A percentile compares a stretch with the other conserved stretches of the same genome.
Evolutionary conservation across 2,113 vertebrate genomes (phyloP).

Genomic region (Mungos mungo): DNA sequence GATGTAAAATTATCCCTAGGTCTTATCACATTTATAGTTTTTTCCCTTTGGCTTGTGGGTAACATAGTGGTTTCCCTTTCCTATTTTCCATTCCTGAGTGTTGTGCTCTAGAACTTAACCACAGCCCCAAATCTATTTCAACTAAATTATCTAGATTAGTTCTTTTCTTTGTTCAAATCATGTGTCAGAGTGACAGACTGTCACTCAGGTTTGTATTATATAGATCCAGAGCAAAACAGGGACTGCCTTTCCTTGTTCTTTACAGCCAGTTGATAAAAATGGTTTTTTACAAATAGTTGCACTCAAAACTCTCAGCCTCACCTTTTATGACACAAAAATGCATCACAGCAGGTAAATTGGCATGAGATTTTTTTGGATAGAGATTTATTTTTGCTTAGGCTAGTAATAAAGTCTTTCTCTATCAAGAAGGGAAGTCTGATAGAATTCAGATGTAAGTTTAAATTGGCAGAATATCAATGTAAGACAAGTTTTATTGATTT

Average conservation of each 20-base stretch:
- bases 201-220: background rate
- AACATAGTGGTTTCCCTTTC: background rate
- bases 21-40: background rate
- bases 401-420: constrained; percentile 62
- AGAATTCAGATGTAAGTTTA: constrained; percentile 69
- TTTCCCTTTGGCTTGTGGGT: background rate
- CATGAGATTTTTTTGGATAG: constrained; percentile 44
- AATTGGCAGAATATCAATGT: constrained; percentile 67
- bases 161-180: constrained; percentile 30
- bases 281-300: constrained; percentile 26
- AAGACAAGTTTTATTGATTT: constrained; percentile 64
- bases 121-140: background rate
- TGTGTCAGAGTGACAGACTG: background rate
- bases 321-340: constrained; percentile 24
- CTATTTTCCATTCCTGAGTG: background rate
- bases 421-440: constrained; percentile 49
- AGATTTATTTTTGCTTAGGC: constrained; percentile 56
- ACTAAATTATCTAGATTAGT: background rate
- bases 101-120: background rate
- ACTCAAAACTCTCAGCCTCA: constrained; percentile 25
- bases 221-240: background rate
- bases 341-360: constrained; percentile 10
- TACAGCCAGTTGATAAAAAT: constrained; percentile 7
- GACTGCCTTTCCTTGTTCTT: constrained; percentile 14
- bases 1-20: background rate